Evolutionary conservation across 2,888 invertebrate species (phyloP), one percentile per base, ranked within the genome.

Genomic region (Metopia argyrocephala): DNA sequence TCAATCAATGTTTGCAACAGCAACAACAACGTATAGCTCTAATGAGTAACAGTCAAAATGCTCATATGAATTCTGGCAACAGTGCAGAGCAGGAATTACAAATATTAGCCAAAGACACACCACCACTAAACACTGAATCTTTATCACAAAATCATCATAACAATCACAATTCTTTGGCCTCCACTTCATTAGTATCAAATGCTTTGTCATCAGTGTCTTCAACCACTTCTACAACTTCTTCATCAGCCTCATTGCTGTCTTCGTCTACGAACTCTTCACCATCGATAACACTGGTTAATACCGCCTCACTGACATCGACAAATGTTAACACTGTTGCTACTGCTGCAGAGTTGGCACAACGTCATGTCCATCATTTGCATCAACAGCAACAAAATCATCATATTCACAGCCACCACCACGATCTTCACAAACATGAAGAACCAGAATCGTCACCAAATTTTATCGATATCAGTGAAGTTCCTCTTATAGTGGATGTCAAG

Each of bases 401-500:
- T 18, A 68, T 73, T 9, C 78, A 79, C 12, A 73, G 69, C 21
- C 57, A 66, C 25, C 85, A 85, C 65, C 85, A 85, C 75, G 85
- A 85, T 79, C 84, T 84, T 78, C 82, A 83, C 38, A 70, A 78
- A 25, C 76, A 84, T 56, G 50, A 83, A 78, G 73, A 83, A 78
- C 78, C 86, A 84, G 84, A 87, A 86, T 88, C 89, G 85, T 88
- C 90, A 86, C 88, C 89, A 86, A 90, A 89, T 89, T 86, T 90
- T 87, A 90, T 90, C 86, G 90, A 90, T 88, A 89, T 88, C 87
- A 89, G 87, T 85, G 90, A 90, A 87, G 90, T 89, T 89, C 89
- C 90, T 88, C 89, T 89, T 86, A 88, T 89, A 87, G 89, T 90
- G 87, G 90, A 90, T 89, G 90, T 90, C 88, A 89, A 89, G 89